These are phyloP conservation scores for Drosophila nasuta DNA, from an alignment of 1,140 invertebrate genomes.

Conservation along the genomic window DNA sequence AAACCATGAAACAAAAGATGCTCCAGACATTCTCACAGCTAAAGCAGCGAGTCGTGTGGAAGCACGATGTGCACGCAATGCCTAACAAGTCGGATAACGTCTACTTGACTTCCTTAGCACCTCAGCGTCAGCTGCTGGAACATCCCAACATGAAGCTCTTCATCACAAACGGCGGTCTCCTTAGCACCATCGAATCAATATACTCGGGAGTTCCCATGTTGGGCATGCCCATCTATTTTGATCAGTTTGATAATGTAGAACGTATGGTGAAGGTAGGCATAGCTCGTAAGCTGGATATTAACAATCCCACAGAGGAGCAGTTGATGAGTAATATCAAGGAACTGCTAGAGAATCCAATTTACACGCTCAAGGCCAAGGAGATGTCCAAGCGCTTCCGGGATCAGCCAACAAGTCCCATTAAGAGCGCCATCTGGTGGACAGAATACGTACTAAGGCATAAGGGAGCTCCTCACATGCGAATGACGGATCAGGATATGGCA, in stretches of 20 bases:
- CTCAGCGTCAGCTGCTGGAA: conserved; percentile 85
- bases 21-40: conserved; percentile 33
- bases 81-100: conserved; percentile 86
- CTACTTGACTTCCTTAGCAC: conserved; percentile 86
- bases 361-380: conserved; percentile 44
- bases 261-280: conserved; percentile 86
- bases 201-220: conserved; percentile 47
- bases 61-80: conserved; percentile 84
- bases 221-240: conserved; percentile 54
- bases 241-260: conserved; percentile 54
- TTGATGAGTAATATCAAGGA: conserved; percentile 25
- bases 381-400: conserved; percentile 86
- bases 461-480: conserved; percentile 77
- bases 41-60: conserved; percentile 86
- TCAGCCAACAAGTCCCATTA: conserved; percentile 85
- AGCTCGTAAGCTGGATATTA: conserved; percentile 63
- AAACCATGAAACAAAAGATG: conserved; percentile 79
- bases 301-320: conserved; percentile 9
- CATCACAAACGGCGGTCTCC: conserved; percentile 52
- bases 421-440: conserved; percentile 87
- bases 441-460: conserved; percentile 86
- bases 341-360: conserved; percentile 27
- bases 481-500: conserved; percentile 59
- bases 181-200: conserved; percentile 52
- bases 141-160: conserved; percentile 55